These are phyloP conservation scores for Champsocephalus esox DNA, from an alignment of 2,797 vertebrate genomes.

Conservation along the genomic window DNA sequence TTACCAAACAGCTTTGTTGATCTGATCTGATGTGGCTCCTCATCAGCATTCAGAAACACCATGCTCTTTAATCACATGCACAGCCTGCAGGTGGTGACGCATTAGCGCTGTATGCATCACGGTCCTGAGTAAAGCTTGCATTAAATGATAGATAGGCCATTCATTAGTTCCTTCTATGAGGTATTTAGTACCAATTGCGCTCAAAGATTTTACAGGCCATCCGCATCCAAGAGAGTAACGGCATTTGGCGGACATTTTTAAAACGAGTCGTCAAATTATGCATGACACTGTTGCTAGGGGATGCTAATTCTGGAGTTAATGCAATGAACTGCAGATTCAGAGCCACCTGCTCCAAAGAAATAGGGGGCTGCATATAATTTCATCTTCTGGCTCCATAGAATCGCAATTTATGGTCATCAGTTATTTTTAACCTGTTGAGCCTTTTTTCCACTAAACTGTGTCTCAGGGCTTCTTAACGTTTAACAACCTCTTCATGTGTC, in stretches of 20 bases:
- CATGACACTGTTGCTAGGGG: not conserved
- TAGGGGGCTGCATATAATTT: no score
- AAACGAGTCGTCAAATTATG: not conserved
- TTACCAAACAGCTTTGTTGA: constrained; percentile 35
- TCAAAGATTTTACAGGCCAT: not conserved
- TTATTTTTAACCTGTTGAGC: no score
- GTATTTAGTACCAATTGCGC: not conserved
- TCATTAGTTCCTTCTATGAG: not conserved
- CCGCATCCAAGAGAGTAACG: not conserved
- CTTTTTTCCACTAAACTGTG: no score
- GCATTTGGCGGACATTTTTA: not conserved
- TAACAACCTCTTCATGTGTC: no score
- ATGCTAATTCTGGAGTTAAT: not conserved
- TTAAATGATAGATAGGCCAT: not conserved
- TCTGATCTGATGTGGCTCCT: not conserved
- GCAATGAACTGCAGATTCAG: not conserved
- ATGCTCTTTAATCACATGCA: constrained; percentile 41
- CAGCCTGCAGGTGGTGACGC: constrained; percentile 16
- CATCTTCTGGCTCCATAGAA: no score
- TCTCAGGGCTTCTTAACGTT: no score
- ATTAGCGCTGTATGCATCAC: constrained; percentile 23
- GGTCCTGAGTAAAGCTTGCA: not conserved
- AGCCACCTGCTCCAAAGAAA: no score
- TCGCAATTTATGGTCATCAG: no score
- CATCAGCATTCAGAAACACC: constrained; percentile 48